A percentile compares a stretch with the other conserved stretches of the same genome.
Conservation (phyloP, 2,113 vertebrate genomes). For the Pelecanoides urinatrix region DNA sequence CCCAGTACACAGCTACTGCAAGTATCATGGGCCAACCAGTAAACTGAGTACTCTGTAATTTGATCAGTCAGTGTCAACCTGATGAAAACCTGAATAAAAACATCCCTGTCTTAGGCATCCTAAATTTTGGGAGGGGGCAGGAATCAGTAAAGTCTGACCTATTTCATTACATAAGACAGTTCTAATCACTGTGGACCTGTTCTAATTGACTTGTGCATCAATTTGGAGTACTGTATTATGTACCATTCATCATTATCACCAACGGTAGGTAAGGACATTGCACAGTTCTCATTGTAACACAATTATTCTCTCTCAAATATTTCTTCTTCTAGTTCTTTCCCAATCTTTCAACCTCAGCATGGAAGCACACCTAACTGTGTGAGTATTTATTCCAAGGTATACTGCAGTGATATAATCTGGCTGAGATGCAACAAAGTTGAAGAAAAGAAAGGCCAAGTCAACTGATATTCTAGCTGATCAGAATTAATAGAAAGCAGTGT, state of each 20-base stretch:
- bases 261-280: neutral
- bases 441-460: neutral
- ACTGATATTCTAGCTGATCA: neutral
- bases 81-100: neutral
- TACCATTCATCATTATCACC: neutral
- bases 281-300: neutral
- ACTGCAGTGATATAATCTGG: neutral
- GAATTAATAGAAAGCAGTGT: neutral
- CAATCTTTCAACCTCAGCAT: neutral
- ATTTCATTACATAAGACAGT: neutral
- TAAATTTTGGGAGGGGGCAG: neutral
- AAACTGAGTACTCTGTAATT: neutral
- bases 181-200: neutral
- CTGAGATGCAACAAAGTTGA: neutral
- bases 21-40: neutral
- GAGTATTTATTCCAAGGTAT: neutral
- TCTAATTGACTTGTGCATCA: neutral
- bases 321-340: neutral
- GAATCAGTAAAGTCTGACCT: neutral
- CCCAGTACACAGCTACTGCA: neutral
- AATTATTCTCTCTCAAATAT: neutral
- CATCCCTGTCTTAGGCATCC: neutral
- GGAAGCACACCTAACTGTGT: neutral
- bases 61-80: neutral
- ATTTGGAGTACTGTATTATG: neutral